Conservation (phyloP, 2,888 invertebrate species). For the Yponomeuta sedellus region DNA sequence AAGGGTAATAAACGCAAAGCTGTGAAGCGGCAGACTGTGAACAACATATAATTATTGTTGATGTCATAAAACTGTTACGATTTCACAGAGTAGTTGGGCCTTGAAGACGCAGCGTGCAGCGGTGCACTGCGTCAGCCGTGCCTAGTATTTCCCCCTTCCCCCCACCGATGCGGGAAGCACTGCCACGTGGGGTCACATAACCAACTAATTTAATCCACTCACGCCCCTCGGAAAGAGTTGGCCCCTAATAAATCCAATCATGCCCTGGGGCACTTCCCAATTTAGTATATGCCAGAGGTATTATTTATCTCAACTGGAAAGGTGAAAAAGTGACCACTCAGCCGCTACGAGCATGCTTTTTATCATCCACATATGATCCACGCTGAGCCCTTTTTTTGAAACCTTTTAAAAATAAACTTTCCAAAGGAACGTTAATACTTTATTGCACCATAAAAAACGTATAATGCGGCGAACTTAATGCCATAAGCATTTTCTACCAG, state of each 20-base stretch:
- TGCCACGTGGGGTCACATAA: neutral
- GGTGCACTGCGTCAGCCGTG: slow-evolving; percentile 4
- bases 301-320: neutral
- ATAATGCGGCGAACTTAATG: too few species aligned
- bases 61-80: neutral
- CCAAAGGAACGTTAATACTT: too few species aligned
- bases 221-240: neutral
- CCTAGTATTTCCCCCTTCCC: neutral
- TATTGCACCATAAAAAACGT: too few species aligned
- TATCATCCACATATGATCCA: too few species aligned
- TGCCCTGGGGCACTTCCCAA: neutral
- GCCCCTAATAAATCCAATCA: neutral
- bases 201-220: neutral
- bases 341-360: too few species aligned
- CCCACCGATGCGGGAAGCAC: neutral
- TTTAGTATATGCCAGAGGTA: neutral
- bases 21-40: neutral
- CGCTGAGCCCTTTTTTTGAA: too few species aligned
- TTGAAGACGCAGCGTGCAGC: neutral
- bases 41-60: neutral
- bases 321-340: too few species aligned
- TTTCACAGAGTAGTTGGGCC: neutral
- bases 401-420: too few species aligned
- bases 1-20: neutral
- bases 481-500: too few species aligned